A percentile compares a stretch with the other conserved stretches of the same genome.
Conservation (phyloP, 2,888 invertebrate species). For the Heliconius hortense region DNA sequence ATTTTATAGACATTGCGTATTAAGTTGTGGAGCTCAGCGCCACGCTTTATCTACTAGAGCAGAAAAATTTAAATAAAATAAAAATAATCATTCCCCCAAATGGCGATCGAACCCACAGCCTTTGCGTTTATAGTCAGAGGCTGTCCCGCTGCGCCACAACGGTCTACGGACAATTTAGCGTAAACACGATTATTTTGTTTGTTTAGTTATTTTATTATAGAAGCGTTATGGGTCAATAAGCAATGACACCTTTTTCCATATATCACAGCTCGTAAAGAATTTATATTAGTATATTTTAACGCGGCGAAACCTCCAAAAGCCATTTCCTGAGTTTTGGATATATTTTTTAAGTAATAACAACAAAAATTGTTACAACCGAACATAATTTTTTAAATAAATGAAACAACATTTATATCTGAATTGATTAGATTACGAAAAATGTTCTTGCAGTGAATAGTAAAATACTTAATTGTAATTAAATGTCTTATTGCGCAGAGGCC, state of each 20-base stretch:
- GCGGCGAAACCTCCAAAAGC: neutral
- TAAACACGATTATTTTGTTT: neutral
- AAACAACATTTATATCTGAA: neutral
- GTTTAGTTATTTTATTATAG: neutral
- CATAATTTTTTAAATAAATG: neutral
- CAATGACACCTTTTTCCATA: slow-evolving; percentile 6
- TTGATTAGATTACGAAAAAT: neutral
- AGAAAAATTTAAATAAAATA: no score
- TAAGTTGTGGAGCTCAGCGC: no score
- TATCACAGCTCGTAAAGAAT: neutral
- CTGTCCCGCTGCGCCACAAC: no score
- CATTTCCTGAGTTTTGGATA: slow-evolving; percentile 6
- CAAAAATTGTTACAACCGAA: neutral
- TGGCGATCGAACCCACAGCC: no score
- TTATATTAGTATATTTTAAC: slow-evolving; percentile 1
- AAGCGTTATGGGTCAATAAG: neutral
- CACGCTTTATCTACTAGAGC: no score
- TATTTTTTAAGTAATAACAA: neutral
- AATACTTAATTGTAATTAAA: no score
- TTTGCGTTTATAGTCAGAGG: no score
- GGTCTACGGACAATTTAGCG: no score
- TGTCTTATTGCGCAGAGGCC: no score
- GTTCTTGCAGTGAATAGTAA: no score
- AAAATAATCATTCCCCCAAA: no score
- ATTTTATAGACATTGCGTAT: no score